phyloP scores from a whole-genome alignment of 2,113 vertebrate species.

The Paracyprichromis sp. region DNA sequence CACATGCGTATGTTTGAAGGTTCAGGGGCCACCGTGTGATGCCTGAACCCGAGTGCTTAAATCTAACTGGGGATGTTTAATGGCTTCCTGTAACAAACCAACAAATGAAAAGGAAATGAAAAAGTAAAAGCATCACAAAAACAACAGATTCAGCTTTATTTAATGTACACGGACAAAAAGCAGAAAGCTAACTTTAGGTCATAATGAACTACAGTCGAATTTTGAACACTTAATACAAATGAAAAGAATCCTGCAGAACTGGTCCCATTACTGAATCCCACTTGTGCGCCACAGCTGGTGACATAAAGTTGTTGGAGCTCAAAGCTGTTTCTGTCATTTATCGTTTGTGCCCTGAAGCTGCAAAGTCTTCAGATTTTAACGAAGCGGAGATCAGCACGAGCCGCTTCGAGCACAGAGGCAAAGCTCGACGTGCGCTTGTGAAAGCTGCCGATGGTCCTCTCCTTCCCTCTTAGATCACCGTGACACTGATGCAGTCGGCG shows the following conservation, averaged over 20 bases:
- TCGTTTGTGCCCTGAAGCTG: not conserved
- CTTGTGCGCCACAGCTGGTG: not conserved
- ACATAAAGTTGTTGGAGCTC: not conserved
- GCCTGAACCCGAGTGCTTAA: not conserved
- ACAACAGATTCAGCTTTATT: not conserved
- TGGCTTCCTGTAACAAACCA: not conserved
- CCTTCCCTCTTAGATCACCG: not conserved
- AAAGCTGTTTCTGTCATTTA: not conserved
- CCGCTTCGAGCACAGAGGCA: not conserved
- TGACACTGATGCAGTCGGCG: not conserved
- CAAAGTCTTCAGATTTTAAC: not conserved
- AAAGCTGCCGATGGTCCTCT: not conserved
- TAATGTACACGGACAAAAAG: accelerated
- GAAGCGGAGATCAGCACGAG: accelerated
- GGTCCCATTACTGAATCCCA: not conserved
- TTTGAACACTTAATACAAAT: not conserved
- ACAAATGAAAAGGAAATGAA: not conserved
- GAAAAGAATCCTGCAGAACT: not conserved
- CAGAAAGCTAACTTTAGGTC: not conserved
- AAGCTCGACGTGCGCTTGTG: not conserved
- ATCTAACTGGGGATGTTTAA: not conserved
- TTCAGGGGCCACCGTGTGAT: not conserved
- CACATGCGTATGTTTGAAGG: not conserved
- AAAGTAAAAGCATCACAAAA: not conserved
- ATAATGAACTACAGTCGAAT: not conserved